Evolutionary conservation across 30 jellyfish, hydroid and myxozoan genomes (phyloP).

Genomic region (Haliclystus octoradiatus): DNA sequence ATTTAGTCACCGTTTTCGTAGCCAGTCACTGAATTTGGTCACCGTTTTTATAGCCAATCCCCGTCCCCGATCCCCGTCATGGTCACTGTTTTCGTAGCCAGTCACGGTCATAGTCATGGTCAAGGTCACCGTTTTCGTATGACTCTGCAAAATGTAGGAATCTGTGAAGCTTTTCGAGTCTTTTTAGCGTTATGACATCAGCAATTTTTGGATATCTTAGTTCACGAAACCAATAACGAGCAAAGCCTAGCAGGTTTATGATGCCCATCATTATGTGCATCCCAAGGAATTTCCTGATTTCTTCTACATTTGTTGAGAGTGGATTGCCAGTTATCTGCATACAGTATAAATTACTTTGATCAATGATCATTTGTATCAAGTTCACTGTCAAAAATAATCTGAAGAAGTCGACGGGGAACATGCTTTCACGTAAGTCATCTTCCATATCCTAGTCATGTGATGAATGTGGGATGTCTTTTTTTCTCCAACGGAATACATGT

Average conservation of each 20-base stretch:
- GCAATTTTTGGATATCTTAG: constrained; percentile 45
- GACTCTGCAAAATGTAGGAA: constrained; percentile 37
- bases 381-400: constrained; percentile 16
- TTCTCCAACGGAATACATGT: constrained; percentile 15
- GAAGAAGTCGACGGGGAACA: constrained; percentile 14
- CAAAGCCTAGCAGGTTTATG: constrained; percentile 27
- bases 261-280: constrained; percentile 59
- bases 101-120: no score
- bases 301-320: constrained; percentile 7
- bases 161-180: constrained; percentile 26
- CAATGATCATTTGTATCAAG: constrained; percentile 16
- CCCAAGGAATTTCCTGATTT: constrained; percentile 29
- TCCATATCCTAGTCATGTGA: neutral
- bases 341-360: constrained; percentile 42
- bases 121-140: no score
- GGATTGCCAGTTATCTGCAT: constrained; percentile 19
- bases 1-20: no score
- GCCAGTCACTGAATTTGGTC: no score
- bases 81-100: no score
- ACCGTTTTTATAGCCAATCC: no score
- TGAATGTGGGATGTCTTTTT: constrained; percentile 11
- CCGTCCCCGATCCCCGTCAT: no score
- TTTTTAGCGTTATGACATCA: constrained; percentile 40
- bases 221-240: constrained; percentile 33
- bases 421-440: neutral